These are phyloP conservation scores for Halesus radiatus DNA, from an alignment of 1,140 invertebrate genomes.

Conservation along the genomic window DNA sequence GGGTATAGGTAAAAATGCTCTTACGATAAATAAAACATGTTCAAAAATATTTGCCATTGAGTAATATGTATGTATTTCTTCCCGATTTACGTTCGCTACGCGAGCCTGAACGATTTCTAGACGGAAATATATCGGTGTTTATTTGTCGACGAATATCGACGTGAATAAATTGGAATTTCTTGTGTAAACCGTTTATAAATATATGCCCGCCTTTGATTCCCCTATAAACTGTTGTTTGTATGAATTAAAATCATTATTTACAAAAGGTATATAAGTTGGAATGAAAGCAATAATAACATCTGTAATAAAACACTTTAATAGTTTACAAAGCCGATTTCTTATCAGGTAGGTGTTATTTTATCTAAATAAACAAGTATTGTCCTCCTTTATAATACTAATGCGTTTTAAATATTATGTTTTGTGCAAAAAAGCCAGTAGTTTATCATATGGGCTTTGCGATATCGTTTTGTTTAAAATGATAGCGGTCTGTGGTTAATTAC, in stretches of 20 bases:
- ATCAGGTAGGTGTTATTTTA: no score
- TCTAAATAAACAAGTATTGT: no score
- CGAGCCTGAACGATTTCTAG: not conserved
- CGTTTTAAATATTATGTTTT: no score
- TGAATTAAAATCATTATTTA: not conserved
- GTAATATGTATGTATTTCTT: not conserved
- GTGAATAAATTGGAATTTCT: slow-evolving; percentile 2
- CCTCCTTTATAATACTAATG: no score
- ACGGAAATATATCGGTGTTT: slow-evolving; percentile 23
- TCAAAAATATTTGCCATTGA: no score
- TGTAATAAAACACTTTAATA: not conserved
- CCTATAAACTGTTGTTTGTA: not conserved
- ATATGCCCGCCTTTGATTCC: not conserved
- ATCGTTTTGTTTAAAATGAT: not conserved
- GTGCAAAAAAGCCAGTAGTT: no score
- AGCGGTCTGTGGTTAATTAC: not conserved
- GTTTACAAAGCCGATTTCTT: no score
- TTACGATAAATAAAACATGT: no score
- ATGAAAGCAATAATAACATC: not conserved
- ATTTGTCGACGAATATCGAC: slow-evolving; percentile 7
- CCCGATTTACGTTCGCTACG: not conserved
- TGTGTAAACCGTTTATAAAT: slow-evolving; percentile 9
- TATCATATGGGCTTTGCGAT: not conserved
- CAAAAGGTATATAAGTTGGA: not conserved
- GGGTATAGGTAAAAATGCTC: no score